Conservation (phyloP, 2,888 invertebrate species). For the Tenthredo distinguenda region DNA sequence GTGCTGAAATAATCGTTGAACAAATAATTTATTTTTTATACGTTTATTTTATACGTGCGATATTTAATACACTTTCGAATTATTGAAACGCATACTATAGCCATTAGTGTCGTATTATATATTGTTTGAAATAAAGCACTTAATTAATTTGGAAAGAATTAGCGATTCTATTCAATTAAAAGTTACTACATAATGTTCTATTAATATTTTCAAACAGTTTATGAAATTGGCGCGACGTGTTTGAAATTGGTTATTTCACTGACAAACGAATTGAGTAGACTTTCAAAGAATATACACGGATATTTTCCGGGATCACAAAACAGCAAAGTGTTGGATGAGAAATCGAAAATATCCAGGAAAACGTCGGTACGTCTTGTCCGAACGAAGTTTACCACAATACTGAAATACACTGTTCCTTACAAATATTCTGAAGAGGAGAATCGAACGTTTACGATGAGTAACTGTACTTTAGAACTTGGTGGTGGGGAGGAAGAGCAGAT, state of each 20-base stretch:
- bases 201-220: not conserved
- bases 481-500: conserved; percentile 49
- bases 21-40: conserved; percentile 34
- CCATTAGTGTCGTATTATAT: conserved; percentile 4
- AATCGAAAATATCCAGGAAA: not conserved
- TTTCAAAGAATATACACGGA: not conserved
- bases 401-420: conserved; percentile 4
- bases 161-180: not conserved
- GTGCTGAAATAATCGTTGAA: conserved; percentile 38
- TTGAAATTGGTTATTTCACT: not conserved
- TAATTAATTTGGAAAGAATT: not conserved
- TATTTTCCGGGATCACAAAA: not conserved
- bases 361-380: not conserved
- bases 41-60: conserved; percentile 35
- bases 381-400: conserved; percentile 14
- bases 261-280: not conserved
- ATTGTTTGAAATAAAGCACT: not conserved
- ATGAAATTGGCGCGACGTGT: not conserved
- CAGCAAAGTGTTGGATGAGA: not conserved
- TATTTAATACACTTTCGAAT: conserved; percentile 27
- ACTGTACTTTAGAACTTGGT: conserved; percentile 56
- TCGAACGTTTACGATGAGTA: conserved; percentile 21
- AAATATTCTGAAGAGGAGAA: conserved; percentile 27
- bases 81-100: not conserved
- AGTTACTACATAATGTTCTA: not conserved